Conservation (phyloP, 2,113 vertebrate genomes). For the Apeltes quadracus region DNA sequence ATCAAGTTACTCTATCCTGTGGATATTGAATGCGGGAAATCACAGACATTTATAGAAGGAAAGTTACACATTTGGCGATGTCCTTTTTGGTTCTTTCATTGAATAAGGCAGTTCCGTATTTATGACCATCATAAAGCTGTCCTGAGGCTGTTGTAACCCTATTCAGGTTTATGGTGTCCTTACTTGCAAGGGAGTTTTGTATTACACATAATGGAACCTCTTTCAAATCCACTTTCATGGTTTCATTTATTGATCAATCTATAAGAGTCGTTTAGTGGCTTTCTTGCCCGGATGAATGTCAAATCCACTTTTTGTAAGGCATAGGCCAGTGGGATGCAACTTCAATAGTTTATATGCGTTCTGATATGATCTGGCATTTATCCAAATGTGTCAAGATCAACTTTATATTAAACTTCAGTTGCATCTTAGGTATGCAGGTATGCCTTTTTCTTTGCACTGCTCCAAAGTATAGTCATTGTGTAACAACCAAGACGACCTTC, state of each 20-base stretch:
- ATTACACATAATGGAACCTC: neutral
- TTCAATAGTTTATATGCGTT: neutral
- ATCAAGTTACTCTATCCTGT: neutral
- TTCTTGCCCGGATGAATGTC: neutral
- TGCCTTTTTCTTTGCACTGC: neutral
- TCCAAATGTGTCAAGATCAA: neutral
- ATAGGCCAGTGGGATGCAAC: neutral
- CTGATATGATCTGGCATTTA: neutral
- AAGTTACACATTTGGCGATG: neutral
- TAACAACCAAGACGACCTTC: neutral
- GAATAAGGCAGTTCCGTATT: constrained; percentile 37
- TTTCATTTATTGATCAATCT: neutral
- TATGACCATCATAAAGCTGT: constrained; percentile 24
- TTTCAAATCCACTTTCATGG: neutral
- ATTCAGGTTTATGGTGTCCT: neutral
- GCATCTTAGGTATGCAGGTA: neutral
- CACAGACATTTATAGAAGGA: neutral
- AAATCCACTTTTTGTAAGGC: neutral
- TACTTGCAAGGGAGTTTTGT: constrained; percentile 10
- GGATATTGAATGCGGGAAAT: neutral
- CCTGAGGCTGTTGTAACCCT: neutral
- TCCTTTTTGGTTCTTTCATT: neutral
- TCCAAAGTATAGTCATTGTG: neutral
- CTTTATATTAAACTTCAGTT: neutral
- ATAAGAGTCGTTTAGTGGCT: neutral